Conservation (phyloP, 2,888 invertebrate genomes). For the Phortica magna region DNA sequence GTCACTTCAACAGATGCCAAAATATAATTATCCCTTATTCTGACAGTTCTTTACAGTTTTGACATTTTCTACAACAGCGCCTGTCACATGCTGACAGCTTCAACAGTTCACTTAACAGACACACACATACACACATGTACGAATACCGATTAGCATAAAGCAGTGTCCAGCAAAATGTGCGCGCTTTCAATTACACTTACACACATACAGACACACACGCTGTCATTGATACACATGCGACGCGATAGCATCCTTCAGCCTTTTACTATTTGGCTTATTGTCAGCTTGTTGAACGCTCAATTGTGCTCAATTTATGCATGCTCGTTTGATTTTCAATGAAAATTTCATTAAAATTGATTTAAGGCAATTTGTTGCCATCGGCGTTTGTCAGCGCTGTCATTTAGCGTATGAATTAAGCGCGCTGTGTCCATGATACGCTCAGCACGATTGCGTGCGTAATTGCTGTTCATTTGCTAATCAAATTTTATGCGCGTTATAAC, state of each 20-base stretch:
- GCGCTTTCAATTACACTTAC: background rate
- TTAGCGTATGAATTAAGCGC: background rate
- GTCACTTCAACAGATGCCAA: constrained; percentile 6
- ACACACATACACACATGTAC: constrained; percentile 12
- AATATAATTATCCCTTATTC: constrained; percentile 49
- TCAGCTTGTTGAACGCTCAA: constrained; percentile 33
- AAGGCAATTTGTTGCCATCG: constrained; percentile 54
- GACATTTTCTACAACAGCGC: constrained; percentile 26
- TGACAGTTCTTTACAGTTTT: constrained; percentile 21
- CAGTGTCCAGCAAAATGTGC: constrained; percentile 32
- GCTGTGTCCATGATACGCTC: background rate
- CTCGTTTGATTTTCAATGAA: constrained; percentile 40
- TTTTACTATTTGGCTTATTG: constrained; percentile 12
- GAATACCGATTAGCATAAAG: constrained; percentile 28
- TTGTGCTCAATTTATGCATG: constrained; percentile 31
- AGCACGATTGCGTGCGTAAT: no score
- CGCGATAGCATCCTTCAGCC: background rate
- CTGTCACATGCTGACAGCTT: constrained; percentile 29
- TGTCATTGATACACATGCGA: background rate
- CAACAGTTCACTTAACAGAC: constrained; percentile 8
- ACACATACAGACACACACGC: constrained; percentile 14
- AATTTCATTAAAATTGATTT: constrained; percentile 70
- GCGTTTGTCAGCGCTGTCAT: constrained; percentile 22
- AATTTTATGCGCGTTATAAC: no score
- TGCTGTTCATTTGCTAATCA: no score